phyloP scores from a whole-genome alignment of 1,140 invertebrate species.

The Xylocopa sonorina region DNA sequence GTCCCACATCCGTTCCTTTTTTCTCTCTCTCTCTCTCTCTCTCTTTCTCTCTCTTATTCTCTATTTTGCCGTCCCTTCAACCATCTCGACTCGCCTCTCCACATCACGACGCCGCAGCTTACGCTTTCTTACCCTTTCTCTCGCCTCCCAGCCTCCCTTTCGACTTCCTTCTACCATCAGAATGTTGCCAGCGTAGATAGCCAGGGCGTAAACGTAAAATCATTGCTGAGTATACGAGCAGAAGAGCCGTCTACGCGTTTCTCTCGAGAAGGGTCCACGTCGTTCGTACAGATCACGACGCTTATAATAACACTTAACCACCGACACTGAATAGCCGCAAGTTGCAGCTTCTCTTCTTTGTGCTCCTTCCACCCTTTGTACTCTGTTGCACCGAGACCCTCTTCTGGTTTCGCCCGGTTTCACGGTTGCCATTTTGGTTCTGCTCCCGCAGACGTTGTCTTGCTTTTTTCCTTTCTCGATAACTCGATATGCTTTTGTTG shows the following conservation, averaged over 20 bases:
- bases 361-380: slow-evolving; percentile 44
- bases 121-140: not conserved
- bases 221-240: slow-evolving; percentile 67
- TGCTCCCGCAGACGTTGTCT: not conserved
- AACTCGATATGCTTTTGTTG: not conserved
- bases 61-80: not conserved
- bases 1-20: slow-evolving; percentile 19
- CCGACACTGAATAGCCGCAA: slow-evolving; percentile 62
- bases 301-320: slow-evolving; percentile 70
- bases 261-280: slow-evolving; percentile 51
- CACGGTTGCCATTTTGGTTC: not conserved
- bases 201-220: slow-evolving; percentile 69
- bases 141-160: not conserved
- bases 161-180: slow-evolving; percentile 56
- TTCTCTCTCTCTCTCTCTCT: slow-evolving; percentile 13
- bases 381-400: not conserved
- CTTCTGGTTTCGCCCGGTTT: not conserved
- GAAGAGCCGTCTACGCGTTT: slow-evolving; percentile 52
- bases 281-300: slow-evolving; percentile 63
- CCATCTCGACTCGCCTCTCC: not conserved
- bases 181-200: slow-evolving; percentile 64
- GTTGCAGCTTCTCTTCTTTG: slow-evolving; percentile 68
- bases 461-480: not conserved
- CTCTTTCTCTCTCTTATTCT: not conserved
- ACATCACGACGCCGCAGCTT: not conserved